Percentiles rank a stretch among this genome's conserved stretches.
Conservation (phyloP, 2,888 invertebrate species). For the Scaptomyza polygonia region DNA sequence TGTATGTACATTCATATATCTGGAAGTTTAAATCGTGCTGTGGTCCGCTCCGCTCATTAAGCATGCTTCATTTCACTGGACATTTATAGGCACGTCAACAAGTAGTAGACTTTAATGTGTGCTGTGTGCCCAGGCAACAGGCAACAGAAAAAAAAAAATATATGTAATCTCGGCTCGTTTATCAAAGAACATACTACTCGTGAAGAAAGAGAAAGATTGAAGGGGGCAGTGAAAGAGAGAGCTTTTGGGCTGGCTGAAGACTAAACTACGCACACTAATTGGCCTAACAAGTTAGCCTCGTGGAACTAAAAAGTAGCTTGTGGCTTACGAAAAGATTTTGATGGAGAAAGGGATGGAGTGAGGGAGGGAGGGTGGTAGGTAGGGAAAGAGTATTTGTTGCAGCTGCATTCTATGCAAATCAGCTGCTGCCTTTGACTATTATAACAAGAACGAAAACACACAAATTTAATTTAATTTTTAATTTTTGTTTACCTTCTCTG, state of each 20-base stretch:
- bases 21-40: slow-evolving; percentile 41
- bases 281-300: slow-evolving; percentile 61
- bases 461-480: slow-evolving; percentile 51
- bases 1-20: slow-evolving; percentile 17
- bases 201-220: neutral
- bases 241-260: slow-evolving; percentile 22
- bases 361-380: neutral
- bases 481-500: slow-evolving; percentile 22
- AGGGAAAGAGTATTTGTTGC: slow-evolving; percentile 5
- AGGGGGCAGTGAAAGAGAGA: neutral
- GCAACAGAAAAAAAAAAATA: slow-evolving; percentile 1
- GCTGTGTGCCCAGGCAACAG: slow-evolving; percentile 11
- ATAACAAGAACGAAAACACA: slow-evolving; percentile 26
- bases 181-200: slow-evolving; percentile 49
- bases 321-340: neutral
- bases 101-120: slow-evolving; percentile 43
- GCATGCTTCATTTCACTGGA: slow-evolving; percentile 71
- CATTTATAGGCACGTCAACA: slow-evolving; percentile 71
- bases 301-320: neutral
- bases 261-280: slow-evolving; percentile 69
- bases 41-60: slow-evolving; percentile 62
- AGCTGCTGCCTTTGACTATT: slow-evolving; percentile 44
- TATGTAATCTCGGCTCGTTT: slow-evolving; percentile 65
- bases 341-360: neutral
- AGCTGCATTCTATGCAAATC: slow-evolving; percentile 59